phyloP scores from a whole-genome alignment of 2,888 invertebrate genomes.

The Dicyrtoma fusca region DNA sequence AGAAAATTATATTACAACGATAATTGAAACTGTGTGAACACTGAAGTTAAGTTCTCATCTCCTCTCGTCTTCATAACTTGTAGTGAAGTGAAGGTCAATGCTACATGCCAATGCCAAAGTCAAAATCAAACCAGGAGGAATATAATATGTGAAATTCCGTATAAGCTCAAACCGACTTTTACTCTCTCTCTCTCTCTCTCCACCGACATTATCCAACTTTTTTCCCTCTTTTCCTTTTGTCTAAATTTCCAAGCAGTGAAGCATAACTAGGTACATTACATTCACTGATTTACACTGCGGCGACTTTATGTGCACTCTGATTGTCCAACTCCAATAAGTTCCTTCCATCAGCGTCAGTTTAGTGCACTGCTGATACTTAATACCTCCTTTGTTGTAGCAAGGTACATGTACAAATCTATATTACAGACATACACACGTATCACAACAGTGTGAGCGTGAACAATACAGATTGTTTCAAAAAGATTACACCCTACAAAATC shows the following conservation, averaged over 20 bases:
- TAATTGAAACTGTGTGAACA: conserved; percentile 9
- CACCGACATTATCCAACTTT: no score
- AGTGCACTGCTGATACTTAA: no score
- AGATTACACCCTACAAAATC: not conserved
- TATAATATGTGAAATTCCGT: not conserved
- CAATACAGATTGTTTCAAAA: conserved; percentile 9
- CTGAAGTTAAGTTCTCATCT: not conserved
- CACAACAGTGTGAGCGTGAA: not conserved
- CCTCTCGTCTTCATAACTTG: no score
- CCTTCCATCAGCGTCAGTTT: no score
- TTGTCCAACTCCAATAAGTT: no score
- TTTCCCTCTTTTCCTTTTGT: not conserved
- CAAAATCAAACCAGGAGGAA: not conserved
- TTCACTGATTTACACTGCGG: not conserved
- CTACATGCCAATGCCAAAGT: conserved; percentile 11
- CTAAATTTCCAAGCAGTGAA: not conserved
- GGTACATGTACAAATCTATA: no score
- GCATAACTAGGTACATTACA: not conserved
- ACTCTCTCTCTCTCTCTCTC: not conserved
- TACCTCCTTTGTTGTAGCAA: no score
- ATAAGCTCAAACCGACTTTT: not conserved
- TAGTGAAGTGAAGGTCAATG: conserved; percentile 27
- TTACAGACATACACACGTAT: no score
- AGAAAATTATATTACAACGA: no score
- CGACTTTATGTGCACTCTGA: no score